Percentiles rank a stretch among this genome's conserved stretches.
phyloP scores from a whole-genome alignment of 2,113 vertebrate genomes.

The Psilopogon haemacephalus region DNA sequence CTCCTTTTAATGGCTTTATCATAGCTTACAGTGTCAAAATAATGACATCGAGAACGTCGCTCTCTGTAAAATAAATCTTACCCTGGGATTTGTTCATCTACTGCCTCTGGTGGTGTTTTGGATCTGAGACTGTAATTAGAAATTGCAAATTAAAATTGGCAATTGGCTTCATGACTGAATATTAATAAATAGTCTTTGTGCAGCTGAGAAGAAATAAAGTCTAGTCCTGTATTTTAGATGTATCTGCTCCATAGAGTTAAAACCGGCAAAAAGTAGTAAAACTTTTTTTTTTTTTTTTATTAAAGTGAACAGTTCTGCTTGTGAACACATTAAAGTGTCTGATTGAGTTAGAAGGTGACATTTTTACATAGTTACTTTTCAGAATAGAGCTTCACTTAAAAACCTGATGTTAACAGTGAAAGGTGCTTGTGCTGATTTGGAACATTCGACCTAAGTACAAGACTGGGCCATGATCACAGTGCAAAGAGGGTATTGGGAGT shows the following conservation, averaged over 20 bases:
- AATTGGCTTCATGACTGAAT: not conserved
- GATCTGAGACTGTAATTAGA: conserved; percentile 11
- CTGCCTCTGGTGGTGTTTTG: not conserved
- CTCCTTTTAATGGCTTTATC: not conserved
- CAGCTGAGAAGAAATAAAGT: not conserved
- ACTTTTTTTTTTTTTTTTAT: not conserved
- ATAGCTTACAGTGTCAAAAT: not conserved
- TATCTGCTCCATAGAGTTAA: not conserved
- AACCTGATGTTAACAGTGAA: not conserved
- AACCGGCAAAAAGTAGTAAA: not conserved
- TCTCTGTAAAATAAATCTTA: not conserved
- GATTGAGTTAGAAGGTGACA: not conserved
- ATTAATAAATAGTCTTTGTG: not conserved
- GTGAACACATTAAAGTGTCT: not conserved
- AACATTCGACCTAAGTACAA: not conserved
- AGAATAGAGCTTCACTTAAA: not conserved
- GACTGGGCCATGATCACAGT: not conserved
- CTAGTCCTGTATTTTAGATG: not conserved
- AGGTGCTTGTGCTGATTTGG: not conserved
- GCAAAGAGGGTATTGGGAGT: not conserved
- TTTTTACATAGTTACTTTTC: conserved; percentile 5
- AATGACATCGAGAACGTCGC: not conserved
- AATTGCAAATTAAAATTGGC: conserved; percentile 24
- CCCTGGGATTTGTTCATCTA: not conserved
- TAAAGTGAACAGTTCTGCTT: not conserved